phyloP scores from a whole-genome alignment of 2,888 invertebrate species.

The Pachymerium ferrugineum region DNA sequence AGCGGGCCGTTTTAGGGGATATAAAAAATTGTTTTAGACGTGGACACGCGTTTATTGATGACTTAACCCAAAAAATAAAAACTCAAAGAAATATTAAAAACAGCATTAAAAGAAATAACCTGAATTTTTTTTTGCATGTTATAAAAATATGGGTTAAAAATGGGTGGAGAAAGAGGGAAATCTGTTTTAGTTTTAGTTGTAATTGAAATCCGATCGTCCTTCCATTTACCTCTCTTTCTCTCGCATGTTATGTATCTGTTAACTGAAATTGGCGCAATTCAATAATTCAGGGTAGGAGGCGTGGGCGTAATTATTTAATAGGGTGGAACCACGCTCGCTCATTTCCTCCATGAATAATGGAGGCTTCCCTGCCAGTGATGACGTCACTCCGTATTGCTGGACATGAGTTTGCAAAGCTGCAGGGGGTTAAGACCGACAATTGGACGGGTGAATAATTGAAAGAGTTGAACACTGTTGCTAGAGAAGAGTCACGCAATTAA shows the following conservation, averaged over 20 bases:
- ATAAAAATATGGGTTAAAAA: neutral
- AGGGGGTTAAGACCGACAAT: neutral
- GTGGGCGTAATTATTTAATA: constrained; percentile 2
- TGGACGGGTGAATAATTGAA: neutral
- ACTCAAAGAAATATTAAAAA: too few relatives aligned
- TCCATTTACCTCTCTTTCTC: neutral
- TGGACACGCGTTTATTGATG: neutral
- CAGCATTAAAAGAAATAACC: neutral
- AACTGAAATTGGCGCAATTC: neutral
- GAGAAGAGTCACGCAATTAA: neutral
- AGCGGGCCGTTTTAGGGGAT: neutral
- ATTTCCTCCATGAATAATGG: neutral
- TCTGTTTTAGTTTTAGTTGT: neutral
- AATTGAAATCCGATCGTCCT: neutral
- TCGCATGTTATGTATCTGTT: constrained; percentile 2
- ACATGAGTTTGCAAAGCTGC: neutral
- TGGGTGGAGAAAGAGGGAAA: neutral
- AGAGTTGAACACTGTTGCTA: neutral
- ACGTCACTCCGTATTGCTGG: neutral
- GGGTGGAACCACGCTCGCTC: constrained; percentile 2
- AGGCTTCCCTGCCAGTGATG: neutral
- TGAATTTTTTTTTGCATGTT: neutral
- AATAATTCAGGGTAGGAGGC: neutral
- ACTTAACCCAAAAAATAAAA: too few relatives aligned
- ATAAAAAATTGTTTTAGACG: neutral